These are phyloP conservation scores for Chironomus tentans DNA, from an alignment of 2,888 invertebrate species.

Conservation along the genomic window DNA sequence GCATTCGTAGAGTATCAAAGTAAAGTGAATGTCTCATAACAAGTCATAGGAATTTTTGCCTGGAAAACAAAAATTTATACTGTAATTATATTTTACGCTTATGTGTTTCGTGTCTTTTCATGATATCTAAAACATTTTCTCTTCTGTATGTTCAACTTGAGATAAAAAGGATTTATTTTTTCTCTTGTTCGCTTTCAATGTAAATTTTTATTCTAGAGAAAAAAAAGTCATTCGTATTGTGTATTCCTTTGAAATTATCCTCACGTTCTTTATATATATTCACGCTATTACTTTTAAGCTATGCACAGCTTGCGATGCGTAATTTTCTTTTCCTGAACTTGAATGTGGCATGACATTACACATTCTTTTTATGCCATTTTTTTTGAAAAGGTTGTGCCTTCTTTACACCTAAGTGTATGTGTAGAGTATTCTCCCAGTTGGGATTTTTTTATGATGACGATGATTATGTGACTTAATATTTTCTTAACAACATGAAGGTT, in stretches of 20 bases:
- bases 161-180: conserved; percentile 1
- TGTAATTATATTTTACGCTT: neutral
- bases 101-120: neutral
- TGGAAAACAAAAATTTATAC: neutral
- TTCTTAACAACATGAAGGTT: too few species aligned
- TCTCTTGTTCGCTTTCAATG: neutral
- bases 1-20: neutral
- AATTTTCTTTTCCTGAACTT: neutral
- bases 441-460: neutral
- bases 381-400: neutral
- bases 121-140: neutral
- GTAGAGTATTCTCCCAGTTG: neutral
- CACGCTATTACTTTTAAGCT: neutral
- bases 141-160: neutral
- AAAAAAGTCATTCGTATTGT: neutral
- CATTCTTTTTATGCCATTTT: neutral
- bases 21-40: neutral
- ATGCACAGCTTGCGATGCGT: conserved; percentile 6
- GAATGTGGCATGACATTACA: neutral
- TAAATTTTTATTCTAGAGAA: neutral
- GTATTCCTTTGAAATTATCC: neutral
- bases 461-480: neutral
- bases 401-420: too few species aligned
- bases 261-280: neutral
- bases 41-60: too few species aligned